Evolutionary conservation across 2,888 invertebrate genomes (phyloP), one percentile per base, ranked within the genome.

Genomic region (Schizaphis graminum): DNA sequence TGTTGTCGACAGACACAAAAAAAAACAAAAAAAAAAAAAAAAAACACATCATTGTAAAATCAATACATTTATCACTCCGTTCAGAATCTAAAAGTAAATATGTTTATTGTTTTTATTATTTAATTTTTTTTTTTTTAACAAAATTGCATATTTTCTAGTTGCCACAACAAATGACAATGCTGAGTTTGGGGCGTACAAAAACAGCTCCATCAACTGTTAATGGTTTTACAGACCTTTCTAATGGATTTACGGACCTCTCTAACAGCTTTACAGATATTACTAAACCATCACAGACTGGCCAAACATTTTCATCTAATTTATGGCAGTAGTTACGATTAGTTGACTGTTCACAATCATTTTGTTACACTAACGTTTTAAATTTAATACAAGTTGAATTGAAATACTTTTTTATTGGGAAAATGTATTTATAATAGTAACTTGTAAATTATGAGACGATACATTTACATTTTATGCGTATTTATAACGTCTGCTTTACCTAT

Each of bases 81-180:
- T n/a, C n/a, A n/a, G n/a, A n/a, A n/a, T n/a, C n/a, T n/a, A n/a
- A n/a, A n/a, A n/a, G n/a, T n/a, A n/a, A n/a, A n/a, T n/a, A n/a
- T n/a, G n/a, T n/a, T 44, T 44, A 44, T 44, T 44, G 35, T 35
- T 0, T 77, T 35, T 7, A 77, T 21, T 77, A 77, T 35, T 21
- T 41, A 49, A 49, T 41, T 77, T 47, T 47, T 89, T 47, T 47
- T 89, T 57, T 35, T 91, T 91, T 5, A 49, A 16, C 28, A 47
- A 28, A 61, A n/a, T 8, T 67, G 1, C 53, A 41, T 21, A 1
- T 67, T 47, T 92, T 93, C 13, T 44, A 94, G 94, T 91, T 94
- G 91, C 94, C 94, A 24, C 94, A 94, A n/a, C 94, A 94, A 53
- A 94, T 94, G 91, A 87, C 53, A 7, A 86, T 90, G 86, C 89